Evolutionary conservation across 2,113 vertebrate species (phyloP), one percentile per base, ranked within the genome.

Genomic region (Falco punctatus): DNA sequence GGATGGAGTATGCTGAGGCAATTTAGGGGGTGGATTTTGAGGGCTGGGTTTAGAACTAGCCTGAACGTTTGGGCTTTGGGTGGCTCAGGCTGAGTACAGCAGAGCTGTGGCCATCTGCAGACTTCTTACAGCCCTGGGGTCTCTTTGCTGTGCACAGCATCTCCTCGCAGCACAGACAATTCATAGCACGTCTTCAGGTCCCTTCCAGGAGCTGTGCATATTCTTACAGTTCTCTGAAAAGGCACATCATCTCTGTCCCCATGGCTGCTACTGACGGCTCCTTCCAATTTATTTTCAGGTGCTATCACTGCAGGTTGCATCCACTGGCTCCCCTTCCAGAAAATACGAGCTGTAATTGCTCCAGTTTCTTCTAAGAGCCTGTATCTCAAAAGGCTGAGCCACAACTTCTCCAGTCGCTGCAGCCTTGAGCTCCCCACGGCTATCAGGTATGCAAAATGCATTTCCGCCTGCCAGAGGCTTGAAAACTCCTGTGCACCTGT

Each of bases 1-100:
- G 42, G 15, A 32, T 1, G 8, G 64, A 81, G 24, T 0, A 7
- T 0, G 0, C 40, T 28, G 44, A 14, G 17, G 32, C 22, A 67
- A n/a, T 8, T 46, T 15, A 32, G 23, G 33, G 46, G 12, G 9
- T 70, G 61, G 33, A 46, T 81, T 91, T 77, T 0, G 16, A 46
- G 58, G 30, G 7, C 8, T 19, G 22, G 20, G 12, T 46, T 57
- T 67, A 73, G 59, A 49, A 65, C 20, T 1, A 27, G 22, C 52
- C 57, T 42, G 48, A 55, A 40, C 32, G 7, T 24, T 67, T 72
- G 57, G 21, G 8, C 7, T 92, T 62, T 1, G 5, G 2, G 27
- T 33, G 54, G 46, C 59, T 77, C 33, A 54, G 49, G 30, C 73
- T 71, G 22, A 65, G 59, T 44, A 54, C 22, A 26, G 38, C 11